phyloP scores from a whole-genome alignment of 2,888 invertebrate species.

The Tridacna crocea region DNA sequence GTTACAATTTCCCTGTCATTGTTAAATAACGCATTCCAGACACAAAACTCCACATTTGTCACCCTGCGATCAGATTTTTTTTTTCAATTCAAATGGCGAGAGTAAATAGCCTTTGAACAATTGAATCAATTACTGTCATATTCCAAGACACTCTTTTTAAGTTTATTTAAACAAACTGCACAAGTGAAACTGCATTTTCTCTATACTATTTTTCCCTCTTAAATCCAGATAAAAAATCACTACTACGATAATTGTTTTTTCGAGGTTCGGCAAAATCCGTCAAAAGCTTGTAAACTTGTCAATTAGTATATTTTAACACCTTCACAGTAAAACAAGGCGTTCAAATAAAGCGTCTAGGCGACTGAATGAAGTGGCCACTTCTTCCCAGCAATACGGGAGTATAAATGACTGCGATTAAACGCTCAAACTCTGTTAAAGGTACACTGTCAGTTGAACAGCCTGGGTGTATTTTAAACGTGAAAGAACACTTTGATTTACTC shows the following conservation, averaged over 20 bases:
- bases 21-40: constrained; percentile 24
- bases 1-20: constrained; percentile 35
- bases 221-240: constrained; percentile 8
- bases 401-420: constrained; percentile 2
- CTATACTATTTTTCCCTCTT: background rate
- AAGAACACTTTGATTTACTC: no score
- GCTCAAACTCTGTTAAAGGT: constrained; percentile 12
- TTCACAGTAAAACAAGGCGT: constrained; percentile 14
- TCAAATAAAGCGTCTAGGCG: constrained; percentile 10
- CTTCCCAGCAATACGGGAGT: background rate
- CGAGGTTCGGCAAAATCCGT: constrained; percentile 24
- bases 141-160: background rate
- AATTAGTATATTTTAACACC: constrained; percentile 31
- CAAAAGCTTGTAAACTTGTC: constrained; percentile 25
- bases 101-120: background rate
- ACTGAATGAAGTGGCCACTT: constrained; percentile 19
- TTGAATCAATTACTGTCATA: background rate
- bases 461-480: no score
- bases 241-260: constrained; percentile 14
- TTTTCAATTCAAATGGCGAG: background rate
- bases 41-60: no score
- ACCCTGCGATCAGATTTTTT: no score
- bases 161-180: constrained; percentile 6
- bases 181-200: background rate
- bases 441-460: background rate